Percentiles rank a stretch among this genome's conserved stretches.
Evolutionary conservation across 2,888 invertebrate species (phyloP).

Genomic region (Tillus elongatus): DNA sequence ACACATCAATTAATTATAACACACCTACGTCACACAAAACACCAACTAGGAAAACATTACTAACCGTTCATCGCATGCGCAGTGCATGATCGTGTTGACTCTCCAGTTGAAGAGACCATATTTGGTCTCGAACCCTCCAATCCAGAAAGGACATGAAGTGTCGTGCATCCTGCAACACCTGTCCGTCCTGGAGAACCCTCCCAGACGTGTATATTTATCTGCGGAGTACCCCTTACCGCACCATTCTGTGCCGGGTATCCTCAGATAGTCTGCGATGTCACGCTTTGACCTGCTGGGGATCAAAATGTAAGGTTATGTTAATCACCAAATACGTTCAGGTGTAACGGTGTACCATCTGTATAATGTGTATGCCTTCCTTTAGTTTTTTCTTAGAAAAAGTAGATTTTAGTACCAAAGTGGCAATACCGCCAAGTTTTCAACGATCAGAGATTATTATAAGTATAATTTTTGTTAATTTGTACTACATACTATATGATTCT

Average conservation of each 20-base stretch:
- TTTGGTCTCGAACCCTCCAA: slow-evolving; percentile 72
- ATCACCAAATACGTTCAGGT: too few relatives aligned
- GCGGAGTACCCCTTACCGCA: slow-evolving; percentile 84
- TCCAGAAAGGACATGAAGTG: slow-evolving; percentile 72
- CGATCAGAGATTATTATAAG: too few relatives aligned
- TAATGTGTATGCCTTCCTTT: too few relatives aligned
- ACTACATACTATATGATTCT: too few relatives aligned
- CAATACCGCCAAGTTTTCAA: too few relatives aligned
- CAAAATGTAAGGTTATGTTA: slow-evolving; percentile 5
- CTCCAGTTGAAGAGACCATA: slow-evolving; percentile 85
- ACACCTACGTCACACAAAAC: too few relatives aligned
- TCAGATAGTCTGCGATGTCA: slow-evolving; percentile 55
- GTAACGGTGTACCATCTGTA: slow-evolving; percentile 1
- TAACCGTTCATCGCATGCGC: slow-evolving; percentile 85
- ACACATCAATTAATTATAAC: too few relatives aligned
- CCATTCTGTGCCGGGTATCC: slow-evolving; percentile 88
- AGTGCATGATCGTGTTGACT: slow-evolving; percentile 84
- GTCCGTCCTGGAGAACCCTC: slow-evolving; percentile 75
- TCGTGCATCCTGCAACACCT: slow-evolving; percentile 86
- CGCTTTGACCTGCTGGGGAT: slow-evolving; percentile 45
- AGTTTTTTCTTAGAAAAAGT: too few relatives aligned
- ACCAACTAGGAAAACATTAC: slow-evolving; percentile 32
- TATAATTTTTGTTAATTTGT: too few relatives aligned
- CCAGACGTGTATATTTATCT: slow-evolving; percentile 70
- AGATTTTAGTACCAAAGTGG: too few relatives aligned